These are phyloP conservation scores for Myioborus melanocephalus DNA, from an alignment of 2,797 vertebrate species.

Conservation along the genomic window DNA sequence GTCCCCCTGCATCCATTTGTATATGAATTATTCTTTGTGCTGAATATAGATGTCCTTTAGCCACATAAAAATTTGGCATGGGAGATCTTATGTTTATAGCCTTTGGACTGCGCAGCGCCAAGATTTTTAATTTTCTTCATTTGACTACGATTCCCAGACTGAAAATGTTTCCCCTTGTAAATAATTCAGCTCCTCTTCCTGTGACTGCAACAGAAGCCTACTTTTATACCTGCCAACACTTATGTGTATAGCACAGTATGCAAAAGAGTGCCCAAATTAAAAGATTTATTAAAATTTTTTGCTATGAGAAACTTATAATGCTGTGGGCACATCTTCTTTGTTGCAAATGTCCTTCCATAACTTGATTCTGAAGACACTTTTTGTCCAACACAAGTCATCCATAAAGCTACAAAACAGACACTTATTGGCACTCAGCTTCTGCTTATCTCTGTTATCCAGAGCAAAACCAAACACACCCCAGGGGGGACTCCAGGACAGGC, in stretches of 20 bases:
- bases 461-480: rapidly evolving
- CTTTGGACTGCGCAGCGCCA: not conserved
- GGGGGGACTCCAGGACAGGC: not conserved
- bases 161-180: conserved; percentile 4
- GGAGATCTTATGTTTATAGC: not conserved
- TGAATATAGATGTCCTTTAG: not conserved
- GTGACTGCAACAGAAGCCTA: not conserved
- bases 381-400: not conserved
- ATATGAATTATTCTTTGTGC: not conserved
- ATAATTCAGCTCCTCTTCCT: conserved; percentile 44
- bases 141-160: conserved; percentile 25
- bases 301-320: not conserved
- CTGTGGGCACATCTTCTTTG: not conserved
- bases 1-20: not conserved
- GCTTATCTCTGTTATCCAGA: not conserved
- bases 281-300: conserved; percentile 13
- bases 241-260: not conserved
- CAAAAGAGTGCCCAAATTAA: conserved; percentile 30
- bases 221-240: not conserved
- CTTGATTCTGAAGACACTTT: not conserved
- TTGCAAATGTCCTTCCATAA: not conserved
- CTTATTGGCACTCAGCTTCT: not conserved
- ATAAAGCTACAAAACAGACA: not conserved
- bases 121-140: conserved; percentile 34
- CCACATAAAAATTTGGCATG: not conserved